phyloP scores from a whole-genome alignment of 1,140 invertebrate species.

The Scaptomyza hsui region DNA sequence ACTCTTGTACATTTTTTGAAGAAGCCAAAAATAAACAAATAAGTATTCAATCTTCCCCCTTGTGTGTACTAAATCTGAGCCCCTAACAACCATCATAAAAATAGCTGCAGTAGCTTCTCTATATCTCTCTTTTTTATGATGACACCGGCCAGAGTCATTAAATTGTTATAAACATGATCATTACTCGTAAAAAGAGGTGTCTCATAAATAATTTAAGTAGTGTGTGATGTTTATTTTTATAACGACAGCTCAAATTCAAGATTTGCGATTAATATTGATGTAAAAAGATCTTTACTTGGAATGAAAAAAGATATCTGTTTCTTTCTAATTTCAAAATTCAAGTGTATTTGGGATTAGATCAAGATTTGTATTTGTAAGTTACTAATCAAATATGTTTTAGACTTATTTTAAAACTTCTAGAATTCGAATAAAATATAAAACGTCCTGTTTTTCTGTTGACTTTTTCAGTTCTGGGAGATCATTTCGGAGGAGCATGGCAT shows the following conservation, averaged over 20 bases:
- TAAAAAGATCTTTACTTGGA: neutral
- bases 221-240: neutral
- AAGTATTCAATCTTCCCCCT: neutral
- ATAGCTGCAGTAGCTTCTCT: conserved; percentile 26
- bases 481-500: conserved; percentile 96
- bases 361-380: too few species aligned
- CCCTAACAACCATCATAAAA: conserved; percentile 18
- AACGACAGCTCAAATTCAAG: neutral
- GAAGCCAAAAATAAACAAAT: too few species aligned
- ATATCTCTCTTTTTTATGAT: conserved; percentile 25
- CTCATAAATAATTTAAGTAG: neutral
- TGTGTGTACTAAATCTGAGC: neutral
- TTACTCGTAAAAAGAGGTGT: conserved; percentile 30
- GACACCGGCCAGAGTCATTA: conserved; percentile 32
- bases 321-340: too few species aligned
- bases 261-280: neutral
- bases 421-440: too few species aligned
- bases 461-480: conserved; percentile 95
- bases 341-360: too few species aligned
- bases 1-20: too few species aligned
- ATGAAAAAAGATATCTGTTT: neutral
- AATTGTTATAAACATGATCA: conserved; percentile 34
- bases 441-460: conserved; percentile 14
- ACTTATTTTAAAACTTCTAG: too few species aligned
- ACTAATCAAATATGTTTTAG: too few species aligned